phyloP scores from a whole-genome alignment of 2,113 vertebrate species.

The Ophthalmolycus amberensis region DNA sequence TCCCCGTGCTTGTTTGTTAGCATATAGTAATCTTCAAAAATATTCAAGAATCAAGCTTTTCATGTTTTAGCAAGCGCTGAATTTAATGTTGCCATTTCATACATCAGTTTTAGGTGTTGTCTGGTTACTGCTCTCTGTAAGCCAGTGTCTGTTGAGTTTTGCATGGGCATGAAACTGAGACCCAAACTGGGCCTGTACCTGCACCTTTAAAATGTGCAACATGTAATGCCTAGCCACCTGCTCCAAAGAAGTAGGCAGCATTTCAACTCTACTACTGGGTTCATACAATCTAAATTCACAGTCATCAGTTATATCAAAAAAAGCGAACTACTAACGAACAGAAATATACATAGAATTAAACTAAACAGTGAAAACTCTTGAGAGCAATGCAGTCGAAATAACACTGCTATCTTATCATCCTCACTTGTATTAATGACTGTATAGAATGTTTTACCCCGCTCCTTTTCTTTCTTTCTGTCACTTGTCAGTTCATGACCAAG shows the following conservation, averaged over 20 bases:
- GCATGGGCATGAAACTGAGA: too few relatives aligned
- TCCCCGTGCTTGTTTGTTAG: background rate
- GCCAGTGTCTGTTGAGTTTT: too few relatives aligned
- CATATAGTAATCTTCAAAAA: background rate
- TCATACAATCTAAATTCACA: background rate
- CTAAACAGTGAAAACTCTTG: too few relatives aligned
- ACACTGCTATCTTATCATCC: too few relatives aligned
- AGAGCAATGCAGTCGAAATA: too few relatives aligned
- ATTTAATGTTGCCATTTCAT: background rate
- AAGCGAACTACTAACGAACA: too few relatives aligned
- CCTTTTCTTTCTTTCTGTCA: background rate
- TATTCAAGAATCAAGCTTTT: background rate
- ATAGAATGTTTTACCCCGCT: background rate
- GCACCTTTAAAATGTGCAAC: background rate
- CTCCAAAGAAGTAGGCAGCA: too few relatives aligned
- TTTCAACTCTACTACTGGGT: background rate
- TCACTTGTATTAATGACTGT: too few relatives aligned
- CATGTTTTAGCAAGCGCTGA: background rate
- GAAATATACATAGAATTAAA: too few relatives aligned
- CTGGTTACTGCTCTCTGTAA: background rate
- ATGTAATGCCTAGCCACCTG: background rate
- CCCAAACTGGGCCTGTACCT: background rate
- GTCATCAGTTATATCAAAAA: too few relatives aligned
- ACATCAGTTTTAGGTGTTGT: background rate
- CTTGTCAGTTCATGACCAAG: constrained; percentile 96